Evolutionary conservation across 2,888 invertebrate species (phyloP), one percentile per base, ranked within the genome.

Genomic region (Nematopogon swammerdamellus): DNA sequence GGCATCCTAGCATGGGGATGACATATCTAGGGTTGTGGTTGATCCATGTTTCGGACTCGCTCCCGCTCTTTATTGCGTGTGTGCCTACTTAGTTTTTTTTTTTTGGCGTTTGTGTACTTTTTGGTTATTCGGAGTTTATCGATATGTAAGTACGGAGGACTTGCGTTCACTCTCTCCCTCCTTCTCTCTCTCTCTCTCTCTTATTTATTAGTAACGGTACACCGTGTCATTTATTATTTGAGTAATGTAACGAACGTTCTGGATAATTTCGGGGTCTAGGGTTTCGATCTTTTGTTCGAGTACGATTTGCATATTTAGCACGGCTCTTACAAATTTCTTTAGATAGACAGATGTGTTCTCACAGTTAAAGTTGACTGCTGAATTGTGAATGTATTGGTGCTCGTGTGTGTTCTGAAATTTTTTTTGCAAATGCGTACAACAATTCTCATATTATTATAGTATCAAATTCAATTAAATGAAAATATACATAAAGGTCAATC

Each of bases 11-110:
- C n/a, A n/a, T n/a, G n/a, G n/a, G n/a, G n/a, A n/a, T n/a, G n/a
- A n/a, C n/a, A n/a, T n/a, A n/a, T n/a, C n/a, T n/a, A n/a, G n/a
- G n/a, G n/a, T n/a, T n/a, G n/a, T n/a, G n/a, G n/a, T n/a, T n/a
- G n/a, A n/a, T n/a, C n/a, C n/a, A n/a, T n/a, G n/a, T n/a, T n/a
- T n/a, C n/a, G n/a, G n/a, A n/a, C n/a, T n/a, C 8, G 45, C 50
- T 36, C 44, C 36, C 50, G 18, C 46, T 45, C 69, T 64, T 36
- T 48, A 49, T 51, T 47, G 46, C 48, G 44, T 61, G 57, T 59
- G 57, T 60, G 63, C 67, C 67, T 68, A 68, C 68, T 70, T 69
- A 52, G 50, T 52, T 52, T 49, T 44, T 44, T 49, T 44, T 36
- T 3, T 36, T 36, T 36, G 4, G 36, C 11, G n/a, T 8, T 36